Conservation (phyloP, 1,140 invertebrate species). For the Latrodectus geometricus region DNA sequence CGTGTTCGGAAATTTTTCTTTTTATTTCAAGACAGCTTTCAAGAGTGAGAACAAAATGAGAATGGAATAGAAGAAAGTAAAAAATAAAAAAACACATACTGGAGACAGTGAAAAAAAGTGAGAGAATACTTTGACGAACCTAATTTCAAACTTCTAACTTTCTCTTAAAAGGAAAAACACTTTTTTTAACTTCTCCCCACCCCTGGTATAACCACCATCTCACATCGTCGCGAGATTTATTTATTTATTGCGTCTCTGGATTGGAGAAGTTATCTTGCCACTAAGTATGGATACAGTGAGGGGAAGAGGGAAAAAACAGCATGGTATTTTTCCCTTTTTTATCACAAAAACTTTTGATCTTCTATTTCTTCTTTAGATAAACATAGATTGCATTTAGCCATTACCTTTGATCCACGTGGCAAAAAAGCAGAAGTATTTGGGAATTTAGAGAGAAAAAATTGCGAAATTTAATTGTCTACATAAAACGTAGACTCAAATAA, state of each 20-base stretch:
- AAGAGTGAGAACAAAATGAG: slow-evolving; percentile 1
- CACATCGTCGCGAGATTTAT: background rate
- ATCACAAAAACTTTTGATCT: background rate
- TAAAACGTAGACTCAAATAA: too few relatives aligned
- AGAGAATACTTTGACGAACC: slow-evolving; percentile 45
- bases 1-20: slow-evolving; percentile 7
- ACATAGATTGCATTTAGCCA: background rate
- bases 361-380: background rate
- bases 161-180: background rate
- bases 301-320: background rate
- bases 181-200: background rate
- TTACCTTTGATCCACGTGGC: too few relatives aligned
- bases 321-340: background rate
- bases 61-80: slow-evolving; percentile 10
- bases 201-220: background rate
- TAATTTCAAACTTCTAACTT: slow-evolving; percentile 54
- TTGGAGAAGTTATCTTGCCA: background rate
- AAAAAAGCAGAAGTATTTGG: too few relatives aligned
- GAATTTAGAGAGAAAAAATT: too few relatives aligned
- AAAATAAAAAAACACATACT: slow-evolving; percentile 16
- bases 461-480: too few relatives aligned
- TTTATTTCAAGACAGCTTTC: background rate
- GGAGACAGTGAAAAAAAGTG: background rate
- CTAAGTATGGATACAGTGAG: background rate
- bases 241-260: slow-evolving; percentile 25